phyloP scores from a whole-genome alignment of 2,797 vertebrate genomes.

The Aythya fuligula region DNA sequence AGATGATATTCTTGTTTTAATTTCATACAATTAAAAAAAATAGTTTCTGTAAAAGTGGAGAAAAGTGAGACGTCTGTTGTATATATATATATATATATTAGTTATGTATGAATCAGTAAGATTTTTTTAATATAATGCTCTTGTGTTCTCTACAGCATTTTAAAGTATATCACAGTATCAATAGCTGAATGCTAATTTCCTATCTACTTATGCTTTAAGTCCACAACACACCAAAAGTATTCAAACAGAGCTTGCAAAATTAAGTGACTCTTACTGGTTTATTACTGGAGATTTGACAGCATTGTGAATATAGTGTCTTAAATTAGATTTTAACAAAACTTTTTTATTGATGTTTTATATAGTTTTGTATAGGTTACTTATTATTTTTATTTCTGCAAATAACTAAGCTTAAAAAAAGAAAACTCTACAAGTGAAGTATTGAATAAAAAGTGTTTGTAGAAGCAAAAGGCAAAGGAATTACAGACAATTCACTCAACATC shows the following conservation, averaged over 20 bases:
- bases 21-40: background rate
- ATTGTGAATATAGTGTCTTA: background rate
- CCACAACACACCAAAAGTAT: background rate
- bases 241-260: background rate
- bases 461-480: background rate
- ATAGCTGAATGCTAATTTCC: background rate
- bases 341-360: background rate
- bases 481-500: background rate
- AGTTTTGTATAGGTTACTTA: fast-evolving
- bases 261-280: background rate
- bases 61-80: background rate
- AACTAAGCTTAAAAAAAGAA: background rate
- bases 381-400: background rate
- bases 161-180: background rate
- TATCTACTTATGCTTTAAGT: background rate
- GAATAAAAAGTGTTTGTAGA: background rate
- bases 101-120: background rate
- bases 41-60: background rate
- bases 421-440: background rate
- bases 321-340: background rate
- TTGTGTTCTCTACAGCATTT: background rate
- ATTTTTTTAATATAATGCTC: background rate
- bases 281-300: background rate
- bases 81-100: background rate
- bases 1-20: background rate